Conservation (phyloP, 2,888 invertebrate genomes). For the Oasisia sp. region DNA sequence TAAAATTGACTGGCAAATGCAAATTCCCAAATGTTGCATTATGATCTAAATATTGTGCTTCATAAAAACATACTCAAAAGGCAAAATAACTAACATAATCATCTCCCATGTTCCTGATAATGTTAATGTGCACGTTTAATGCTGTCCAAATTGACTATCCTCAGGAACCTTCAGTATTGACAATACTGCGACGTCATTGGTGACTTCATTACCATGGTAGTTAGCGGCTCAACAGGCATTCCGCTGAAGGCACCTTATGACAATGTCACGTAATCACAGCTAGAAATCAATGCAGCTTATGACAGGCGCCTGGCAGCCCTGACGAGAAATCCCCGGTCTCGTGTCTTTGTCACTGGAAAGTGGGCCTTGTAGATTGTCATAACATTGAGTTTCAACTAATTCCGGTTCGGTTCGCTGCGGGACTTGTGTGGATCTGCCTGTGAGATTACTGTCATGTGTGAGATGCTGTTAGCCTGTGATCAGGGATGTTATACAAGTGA, state of each 20-base stretch:
- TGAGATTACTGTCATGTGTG: background rate
- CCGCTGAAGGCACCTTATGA: background rate
- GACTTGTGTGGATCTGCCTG: background rate
- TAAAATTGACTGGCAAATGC: no score
- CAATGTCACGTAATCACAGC: background rate
- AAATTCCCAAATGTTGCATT: no score
- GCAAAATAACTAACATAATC: background rate
- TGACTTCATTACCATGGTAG: background rate
- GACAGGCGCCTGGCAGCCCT: background rate
- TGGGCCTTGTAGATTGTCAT: background rate
- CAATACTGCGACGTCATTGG: background rate
- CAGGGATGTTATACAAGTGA: background rate
- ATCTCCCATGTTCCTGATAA: background rate
- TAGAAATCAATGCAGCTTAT: conserved; percentile 13
- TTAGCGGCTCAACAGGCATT: background rate
- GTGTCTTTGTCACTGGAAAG: background rate
- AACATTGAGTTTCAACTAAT: background rate
- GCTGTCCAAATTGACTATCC: background rate
- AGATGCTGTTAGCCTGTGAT: background rate
- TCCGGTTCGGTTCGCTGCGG: background rate
- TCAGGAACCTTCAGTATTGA: background rate
- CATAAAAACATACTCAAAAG: no score
- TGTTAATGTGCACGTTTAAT: background rate
- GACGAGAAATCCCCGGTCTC: background rate
- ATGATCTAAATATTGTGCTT: no score